Conservation (phyloP, 2,888 invertebrate genomes). For the Microdon myrmicae region DNA sequence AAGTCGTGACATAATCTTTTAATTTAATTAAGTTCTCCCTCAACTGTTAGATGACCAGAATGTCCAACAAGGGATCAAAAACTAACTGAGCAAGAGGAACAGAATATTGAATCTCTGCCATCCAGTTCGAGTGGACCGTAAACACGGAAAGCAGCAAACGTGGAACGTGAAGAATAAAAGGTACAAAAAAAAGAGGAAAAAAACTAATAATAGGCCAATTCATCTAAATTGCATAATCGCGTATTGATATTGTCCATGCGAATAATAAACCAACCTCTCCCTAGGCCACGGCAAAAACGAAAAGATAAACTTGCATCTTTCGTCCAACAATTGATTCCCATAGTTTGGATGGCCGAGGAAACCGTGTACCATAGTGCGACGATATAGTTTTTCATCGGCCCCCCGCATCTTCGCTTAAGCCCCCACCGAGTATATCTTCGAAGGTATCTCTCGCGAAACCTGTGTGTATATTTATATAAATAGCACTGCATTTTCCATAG, state of each 20-base stretch:
- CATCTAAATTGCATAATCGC: constrained; percentile 55
- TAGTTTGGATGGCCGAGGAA: constrained; percentile 37
- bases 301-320: constrained; percentile 28
- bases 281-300: constrained; percentile 6
- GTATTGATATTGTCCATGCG: constrained; percentile 54
- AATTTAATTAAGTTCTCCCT: constrained; percentile 50
- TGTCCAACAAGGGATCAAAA: constrained; percentile 6
- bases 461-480: constrained; percentile 35
- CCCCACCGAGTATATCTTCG: too few relatives aligned
- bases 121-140: constrained; percentile 19
- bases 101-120: not conserved
- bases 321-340: constrained; percentile 43
- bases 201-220: constrained; percentile 51
- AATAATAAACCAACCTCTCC: constrained; percentile 49
- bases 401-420: too few relatives aligned
- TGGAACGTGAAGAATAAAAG: constrained; percentile 37
- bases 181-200: constrained; percentile 38
- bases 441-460: constrained; percentile 2
- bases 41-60: too few relatives aligned
- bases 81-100: not conserved
- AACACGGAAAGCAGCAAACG: constrained; percentile 21
- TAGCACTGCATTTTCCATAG: constrained; percentile 39
- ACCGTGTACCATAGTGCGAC: constrained; percentile 42
- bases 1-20: constrained; percentile 52
- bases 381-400: constrained; percentile 46